These are phyloP conservation scores for Scolanthus callimorphus DNA, from an alignment of 92 coral and sea anemone genomes.

Conservation along the genomic window DNA sequence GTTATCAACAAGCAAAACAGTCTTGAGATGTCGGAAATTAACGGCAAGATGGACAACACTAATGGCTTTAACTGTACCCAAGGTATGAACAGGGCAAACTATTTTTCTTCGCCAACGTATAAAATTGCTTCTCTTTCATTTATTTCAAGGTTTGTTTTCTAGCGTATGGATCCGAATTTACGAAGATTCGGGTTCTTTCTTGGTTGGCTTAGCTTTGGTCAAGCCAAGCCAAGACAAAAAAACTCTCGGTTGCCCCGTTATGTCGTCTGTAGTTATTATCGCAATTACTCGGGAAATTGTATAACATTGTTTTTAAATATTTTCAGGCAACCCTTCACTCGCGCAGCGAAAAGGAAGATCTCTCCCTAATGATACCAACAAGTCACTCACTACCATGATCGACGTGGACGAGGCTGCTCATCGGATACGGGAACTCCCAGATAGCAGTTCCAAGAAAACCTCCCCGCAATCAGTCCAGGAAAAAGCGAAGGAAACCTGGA, in stretches of 20 bases:
- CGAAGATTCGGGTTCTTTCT: no score
- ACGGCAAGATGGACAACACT: constrained; percentile 21
- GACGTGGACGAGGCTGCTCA: constrained; percentile 77
- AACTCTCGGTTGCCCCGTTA: no score
- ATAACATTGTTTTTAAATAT: no score
- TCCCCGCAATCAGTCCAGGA: constrained; percentile 39
- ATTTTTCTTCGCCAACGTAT: no score
- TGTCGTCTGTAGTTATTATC: no score
- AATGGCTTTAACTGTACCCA: constrained; percentile 35
- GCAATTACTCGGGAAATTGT: no score
- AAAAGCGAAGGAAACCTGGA: constrained; percentile 62
- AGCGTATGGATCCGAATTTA: no score
- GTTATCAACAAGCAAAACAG: constrained; percentile 29
- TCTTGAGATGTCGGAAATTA: constrained; percentile 41
- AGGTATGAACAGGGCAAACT: constrained; percentile 18
- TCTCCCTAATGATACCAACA: constrained; percentile 59
- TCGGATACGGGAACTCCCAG: constrained; percentile 73
- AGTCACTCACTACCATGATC: constrained; percentile 68
- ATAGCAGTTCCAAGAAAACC: constrained; percentile 36
- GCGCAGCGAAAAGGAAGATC: constrained; percentile 10
- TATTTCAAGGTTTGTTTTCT: no score
- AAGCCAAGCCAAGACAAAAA: no score
- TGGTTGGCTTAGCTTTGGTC: no score
- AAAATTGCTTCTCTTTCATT: no score
- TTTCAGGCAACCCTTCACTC: not conserved